Percentiles rank a stretch among this genome's conserved stretches.
Evolutionary conservation across 2,797 vertebrate genomes (phyloP).

Genomic region (Gymnocypris eckloni): DNA sequence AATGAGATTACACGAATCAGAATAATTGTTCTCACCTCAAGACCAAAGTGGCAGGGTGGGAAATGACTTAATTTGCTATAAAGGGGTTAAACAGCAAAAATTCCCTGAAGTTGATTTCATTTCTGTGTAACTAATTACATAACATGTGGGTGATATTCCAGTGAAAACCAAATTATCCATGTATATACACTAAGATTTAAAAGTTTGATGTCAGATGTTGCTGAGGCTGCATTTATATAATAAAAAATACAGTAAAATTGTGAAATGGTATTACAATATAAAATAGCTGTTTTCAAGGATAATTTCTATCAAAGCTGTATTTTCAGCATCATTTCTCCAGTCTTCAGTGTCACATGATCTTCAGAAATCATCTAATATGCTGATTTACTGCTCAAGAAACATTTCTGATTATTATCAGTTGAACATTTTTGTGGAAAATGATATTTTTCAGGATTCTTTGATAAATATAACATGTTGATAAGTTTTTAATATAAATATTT

Average conservation of each 20-base stretch:
- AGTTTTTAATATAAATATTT: not conserved
- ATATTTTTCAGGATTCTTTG: not conserved
- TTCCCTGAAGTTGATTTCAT: not conserved
- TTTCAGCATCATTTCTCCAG: not conserved
- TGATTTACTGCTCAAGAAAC: not conserved
- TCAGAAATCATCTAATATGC: not conserved
- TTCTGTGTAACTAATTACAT: not conserved
- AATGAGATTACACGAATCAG: not conserved
- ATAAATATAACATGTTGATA: not conserved
- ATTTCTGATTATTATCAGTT: too few relatives aligned
- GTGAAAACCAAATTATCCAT: not conserved
- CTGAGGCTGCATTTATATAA: not conserved
- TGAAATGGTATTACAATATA: not conserved
- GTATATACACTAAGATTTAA: not conserved
- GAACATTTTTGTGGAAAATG: not conserved
- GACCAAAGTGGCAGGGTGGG: not conserved
- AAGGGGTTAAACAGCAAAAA: not conserved
- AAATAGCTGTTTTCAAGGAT: not conserved
- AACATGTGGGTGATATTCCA: not conserved
- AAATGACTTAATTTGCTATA: not conserved
- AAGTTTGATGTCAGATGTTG: not conserved
- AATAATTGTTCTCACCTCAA: not conserved
- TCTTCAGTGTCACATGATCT: not conserved
- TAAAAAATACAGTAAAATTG: not conserved
- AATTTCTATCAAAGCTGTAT: not conserved